Conservation (phyloP, 2,797 vertebrate genomes). For the Lemur catta region DNA sequence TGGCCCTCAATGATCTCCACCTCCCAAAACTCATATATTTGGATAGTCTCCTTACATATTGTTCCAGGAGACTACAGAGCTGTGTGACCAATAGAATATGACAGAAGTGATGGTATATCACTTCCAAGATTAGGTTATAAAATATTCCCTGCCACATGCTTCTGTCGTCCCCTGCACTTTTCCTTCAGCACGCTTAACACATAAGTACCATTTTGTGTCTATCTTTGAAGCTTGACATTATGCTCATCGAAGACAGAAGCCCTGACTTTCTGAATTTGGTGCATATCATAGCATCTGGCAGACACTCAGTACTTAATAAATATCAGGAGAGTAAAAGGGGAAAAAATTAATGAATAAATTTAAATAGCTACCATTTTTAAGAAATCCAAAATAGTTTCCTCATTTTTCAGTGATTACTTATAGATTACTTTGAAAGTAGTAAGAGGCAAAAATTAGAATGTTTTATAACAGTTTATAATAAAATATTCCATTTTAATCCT, state of each 20-base stretch:
- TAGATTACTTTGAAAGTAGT: background rate
- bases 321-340: background rate
- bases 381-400: background rate
- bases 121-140: background rate
- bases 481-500: background rate
- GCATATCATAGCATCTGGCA: background rate
- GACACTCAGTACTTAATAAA: background rate
- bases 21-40: no score
- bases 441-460: background rate
- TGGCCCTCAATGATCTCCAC: background rate
- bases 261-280: background rate
- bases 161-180: background rate
- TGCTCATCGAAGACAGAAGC: background rate
- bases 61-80: background rate
- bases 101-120: background rate
- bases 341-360: background rate
- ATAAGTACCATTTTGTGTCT: background rate
- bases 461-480: background rate
- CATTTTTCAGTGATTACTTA: background rate
- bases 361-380: background rate
- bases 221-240: background rate
- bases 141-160: background rate
- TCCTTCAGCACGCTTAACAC: background rate
- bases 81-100: background rate
- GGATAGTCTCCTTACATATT: background rate